Percentiles rank a stretch among this genome's conserved stretches.
Evolutionary conservation across 2,797 vertebrate genomes (phyloP).

Genomic region (Muscicapa comitata): DNA sequence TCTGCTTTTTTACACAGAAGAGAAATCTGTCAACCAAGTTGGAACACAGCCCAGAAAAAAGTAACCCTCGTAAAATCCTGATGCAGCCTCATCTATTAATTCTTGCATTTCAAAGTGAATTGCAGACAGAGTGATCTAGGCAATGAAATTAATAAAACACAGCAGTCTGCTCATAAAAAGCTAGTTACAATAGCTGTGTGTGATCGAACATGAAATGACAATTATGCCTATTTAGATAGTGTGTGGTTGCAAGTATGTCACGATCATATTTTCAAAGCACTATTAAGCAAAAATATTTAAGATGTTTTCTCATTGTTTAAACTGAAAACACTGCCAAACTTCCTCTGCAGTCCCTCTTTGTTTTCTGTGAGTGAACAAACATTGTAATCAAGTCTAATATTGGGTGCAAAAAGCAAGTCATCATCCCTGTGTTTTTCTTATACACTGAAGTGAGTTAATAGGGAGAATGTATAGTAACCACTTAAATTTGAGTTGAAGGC

Average conservation of each 20-base stretch:
- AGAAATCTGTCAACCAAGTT: slow-evolving; percentile 83
- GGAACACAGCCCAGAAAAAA: slow-evolving; percentile 90
- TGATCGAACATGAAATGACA: neutral
- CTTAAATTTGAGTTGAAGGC: neutral
- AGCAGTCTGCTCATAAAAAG: neutral
- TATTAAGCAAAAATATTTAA: neutral
- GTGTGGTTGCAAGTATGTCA: neutral
- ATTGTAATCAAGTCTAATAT: neutral
- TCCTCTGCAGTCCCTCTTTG: neutral
- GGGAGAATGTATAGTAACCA: neutral
- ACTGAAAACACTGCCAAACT: neutral
- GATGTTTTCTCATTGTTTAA: neutral
- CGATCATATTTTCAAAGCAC: neutral
- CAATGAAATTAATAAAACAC: neutral
- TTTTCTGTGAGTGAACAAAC: neutral
- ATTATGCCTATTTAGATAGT: neutral
- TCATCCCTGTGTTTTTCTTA: neutral
- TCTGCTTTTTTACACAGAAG: slow-evolving; percentile 88
- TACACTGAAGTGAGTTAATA: neutral
- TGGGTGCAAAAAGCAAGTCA: neutral
- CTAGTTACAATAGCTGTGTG: neutral
- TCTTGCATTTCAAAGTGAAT: neutral
- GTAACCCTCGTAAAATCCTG: slow-evolving; percentile 68
- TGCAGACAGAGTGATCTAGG: neutral
- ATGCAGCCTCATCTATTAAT: neutral